A percentile compares a stretch with the other conserved stretches of the same genome.
Evolutionary conservation across 1,140 invertebrate genomes (phyloP).

Genomic region (Polyergus mexicanus): DNA sequence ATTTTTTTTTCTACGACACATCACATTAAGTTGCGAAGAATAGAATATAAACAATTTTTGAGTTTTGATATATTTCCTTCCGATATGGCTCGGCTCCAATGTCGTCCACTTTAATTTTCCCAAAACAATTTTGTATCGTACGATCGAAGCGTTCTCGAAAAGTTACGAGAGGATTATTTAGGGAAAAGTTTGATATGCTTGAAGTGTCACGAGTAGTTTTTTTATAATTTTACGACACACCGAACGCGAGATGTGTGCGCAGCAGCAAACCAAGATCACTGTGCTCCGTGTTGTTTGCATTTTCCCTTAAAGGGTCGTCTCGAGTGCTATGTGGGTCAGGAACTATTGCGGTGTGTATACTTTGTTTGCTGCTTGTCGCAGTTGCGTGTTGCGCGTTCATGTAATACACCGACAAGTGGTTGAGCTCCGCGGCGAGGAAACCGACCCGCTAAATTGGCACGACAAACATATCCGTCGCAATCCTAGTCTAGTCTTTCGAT

Average conservation of each 20-base stretch:
- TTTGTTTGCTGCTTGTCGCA: conserved; percentile 56
- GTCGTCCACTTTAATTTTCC: conserved; percentile 14
- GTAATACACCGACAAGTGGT: conserved; percentile 60
- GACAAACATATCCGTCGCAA: conserved; percentile 52
- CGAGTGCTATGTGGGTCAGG: conserved; percentile 55
- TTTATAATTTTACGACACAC: conserved; percentile 49
- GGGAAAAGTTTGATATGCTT: not conserved
- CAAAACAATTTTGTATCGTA: not conserved
- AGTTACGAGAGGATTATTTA: conserved; percentile 7
- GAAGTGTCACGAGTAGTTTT: conserved; percentile 14
- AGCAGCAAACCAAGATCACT: conserved; percentile 21
- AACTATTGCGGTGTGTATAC: conserved; percentile 49
- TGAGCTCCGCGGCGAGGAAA: conserved; percentile 46
- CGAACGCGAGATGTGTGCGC: conserved; percentile 26
- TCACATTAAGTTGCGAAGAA: not conserved
- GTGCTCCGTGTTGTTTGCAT: conserved; percentile 49
- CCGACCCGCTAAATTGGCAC: conserved; percentile 55
- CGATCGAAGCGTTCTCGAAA: conserved; percentile 20
- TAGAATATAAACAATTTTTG: not conserved
- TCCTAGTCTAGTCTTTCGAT: conserved; percentile 19
- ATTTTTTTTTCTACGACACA: not conserved
- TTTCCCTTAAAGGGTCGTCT: conserved; percentile 55
- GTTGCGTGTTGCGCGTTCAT: conserved; percentile 48
- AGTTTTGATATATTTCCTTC: not conserved
- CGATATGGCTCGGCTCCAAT: not conserved